Percentiles rank a stretch among this genome's conserved stretches.
Conservation (phyloP, 2,113 vertebrate species). For the Dipodomys ordii region DNA sequence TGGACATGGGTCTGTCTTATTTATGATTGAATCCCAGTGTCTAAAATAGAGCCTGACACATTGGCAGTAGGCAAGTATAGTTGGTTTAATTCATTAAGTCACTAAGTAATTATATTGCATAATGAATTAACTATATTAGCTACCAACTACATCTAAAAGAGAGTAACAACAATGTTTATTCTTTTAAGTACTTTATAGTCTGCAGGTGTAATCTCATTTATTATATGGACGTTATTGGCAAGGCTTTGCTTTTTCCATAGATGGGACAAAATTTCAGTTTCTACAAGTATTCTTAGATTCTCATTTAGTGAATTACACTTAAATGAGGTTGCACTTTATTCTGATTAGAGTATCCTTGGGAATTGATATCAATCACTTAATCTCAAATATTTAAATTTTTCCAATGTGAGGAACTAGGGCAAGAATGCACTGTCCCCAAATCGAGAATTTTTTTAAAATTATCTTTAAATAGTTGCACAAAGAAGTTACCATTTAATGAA, state of each 20-base stretch:
- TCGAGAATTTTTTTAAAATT: too few relatives aligned
- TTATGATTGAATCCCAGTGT: neutral
- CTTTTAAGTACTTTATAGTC: neutral
- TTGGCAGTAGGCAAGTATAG: neutral
- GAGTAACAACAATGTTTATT: neutral
- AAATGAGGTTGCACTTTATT: neutral
- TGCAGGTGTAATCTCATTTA: neutral
- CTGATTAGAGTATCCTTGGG: slow-evolving; percentile 16
- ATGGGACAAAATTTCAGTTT: neutral
- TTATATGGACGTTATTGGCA: slow-evolving; percentile 4
- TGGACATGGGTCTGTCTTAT: neutral
- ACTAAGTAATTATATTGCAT: neutral
- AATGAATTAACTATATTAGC: neutral
- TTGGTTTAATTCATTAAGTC: slow-evolving; percentile 24
- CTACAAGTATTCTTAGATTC: slow-evolving; percentile 16
- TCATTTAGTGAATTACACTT: neutral
- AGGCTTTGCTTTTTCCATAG: neutral
- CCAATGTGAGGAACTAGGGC: neutral
- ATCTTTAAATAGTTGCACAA: too few relatives aligned
- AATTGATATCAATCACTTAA: neutral
- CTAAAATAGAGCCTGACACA: neutral
- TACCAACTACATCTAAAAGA: neutral
- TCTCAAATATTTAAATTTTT: neutral
- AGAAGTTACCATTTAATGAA: too few relatives aligned
- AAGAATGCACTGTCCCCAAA: too few relatives aligned